Percentiles rank a stretch among this genome's conserved stretches.
These are phyloP conservation scores for Lytechinus pictus DNA, from an alignment of 35 echinoderm and acorn worm genomes.

Conservation along the genomic window DNA sequence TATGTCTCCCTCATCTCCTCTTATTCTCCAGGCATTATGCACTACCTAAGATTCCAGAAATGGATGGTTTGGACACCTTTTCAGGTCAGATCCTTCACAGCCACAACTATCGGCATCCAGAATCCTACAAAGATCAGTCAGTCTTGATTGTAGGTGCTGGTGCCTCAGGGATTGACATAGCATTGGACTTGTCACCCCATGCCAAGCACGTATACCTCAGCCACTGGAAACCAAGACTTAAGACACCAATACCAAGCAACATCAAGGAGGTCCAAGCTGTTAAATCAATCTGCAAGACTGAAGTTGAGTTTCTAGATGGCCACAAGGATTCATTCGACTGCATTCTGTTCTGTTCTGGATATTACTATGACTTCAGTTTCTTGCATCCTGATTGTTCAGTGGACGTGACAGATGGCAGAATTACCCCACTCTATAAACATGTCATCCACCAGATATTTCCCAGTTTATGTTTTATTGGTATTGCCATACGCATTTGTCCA, in stretches of 20 bases:
- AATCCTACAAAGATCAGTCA: constrained; percentile 66
- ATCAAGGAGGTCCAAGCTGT: constrained; percentile 56
- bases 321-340: constrained; percentile 54
- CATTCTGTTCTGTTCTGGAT: constrained; percentile 88
- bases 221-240: constrained; percentile 51
- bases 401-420: constrained; percentile 40
- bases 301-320: constrained; percentile 68
- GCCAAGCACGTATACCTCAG: constrained; percentile 73
- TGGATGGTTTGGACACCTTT: constrained; percentile 72
- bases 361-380: constrained; percentile 78
- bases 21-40: constrained; percentile 77
- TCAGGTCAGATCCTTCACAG: constrained; percentile 75
- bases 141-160: constrained; percentile 81
- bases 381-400: constrained; percentile 71
- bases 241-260: constrained; percentile 60
- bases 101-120: constrained; percentile 76
- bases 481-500: constrained; percentile 66
- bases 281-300: constrained; percentile 27
- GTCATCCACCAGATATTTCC: constrained; percentile 72
- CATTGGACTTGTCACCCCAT: constrained; percentile 54
- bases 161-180: constrained; percentile 80
- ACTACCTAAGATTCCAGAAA: constrained; percentile 66
- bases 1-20: background rate
- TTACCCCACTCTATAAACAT: constrained; percentile 85
- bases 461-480: constrained; percentile 75